Evolutionary conservation across 53 echinoderm and acorn worm species (phyloP), one percentile per base, ranked within the genome.

Genomic region (Henricia sp.): DNA sequence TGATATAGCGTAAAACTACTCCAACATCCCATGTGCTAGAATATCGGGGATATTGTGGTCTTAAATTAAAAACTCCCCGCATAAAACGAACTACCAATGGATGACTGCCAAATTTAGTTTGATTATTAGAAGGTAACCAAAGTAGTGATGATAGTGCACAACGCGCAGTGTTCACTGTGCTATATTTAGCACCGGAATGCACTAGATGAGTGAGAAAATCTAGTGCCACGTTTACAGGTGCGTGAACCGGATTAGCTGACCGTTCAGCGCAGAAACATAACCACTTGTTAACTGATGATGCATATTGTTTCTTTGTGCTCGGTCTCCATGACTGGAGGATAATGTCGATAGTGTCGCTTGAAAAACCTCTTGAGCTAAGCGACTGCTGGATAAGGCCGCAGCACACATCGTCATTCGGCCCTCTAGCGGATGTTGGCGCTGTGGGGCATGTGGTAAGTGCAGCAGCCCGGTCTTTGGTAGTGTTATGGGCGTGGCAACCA

Each of bases 401-500:
- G 20, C 54, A 54, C 54, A 54, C 54, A 54, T 54, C 20, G 54
- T 54, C 54, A 54, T 9, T 54, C 54, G 54, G 54, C 54, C 54
- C 54, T 54, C 12, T 54, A 54, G 54, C 4, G 54, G 54, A 54
- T 54, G 3, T n/a, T n/a, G n/a, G n/a, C n/a, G n/a, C n/a, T n/a
- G n/a, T n/a, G n/a, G n/a, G n/a, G n/a, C n/a, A n/a, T n/a, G n/a
- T n/a, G n/a, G n/a, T n/a, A n/a, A n/a, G n/a, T n/a, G n/a, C n/a
- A n/a, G n/a, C n/a, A n/a, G n/a, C n/a, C n/a, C n/a, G n/a, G n/a
- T n/a, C n/a, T n/a, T n/a, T n/a, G 64, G 50, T 4, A 86, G 6
- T 16, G 59, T 30, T 23, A 82, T 28, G 16, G 82, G 88, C 62
- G 64, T 26, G 16, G 55, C 82, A 26, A 80, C 42, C 30, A 57